phyloP scores from a whole-genome alignment of 2,888 invertebrate species.

The Eristalinus sepulchralis region DNA sequence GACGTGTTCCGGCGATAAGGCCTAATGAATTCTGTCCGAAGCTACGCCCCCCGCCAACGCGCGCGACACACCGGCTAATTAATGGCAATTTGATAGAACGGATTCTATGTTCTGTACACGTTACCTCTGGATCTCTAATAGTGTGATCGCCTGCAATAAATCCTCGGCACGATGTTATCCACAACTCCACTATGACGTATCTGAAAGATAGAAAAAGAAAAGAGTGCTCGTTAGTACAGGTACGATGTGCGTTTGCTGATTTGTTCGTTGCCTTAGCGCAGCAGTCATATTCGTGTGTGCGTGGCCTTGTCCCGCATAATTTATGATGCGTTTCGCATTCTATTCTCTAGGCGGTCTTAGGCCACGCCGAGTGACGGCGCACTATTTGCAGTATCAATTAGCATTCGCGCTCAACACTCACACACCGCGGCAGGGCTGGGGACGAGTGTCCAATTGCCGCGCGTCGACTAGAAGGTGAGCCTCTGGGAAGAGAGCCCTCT shows the following conservation, averaged over 20 bases:
- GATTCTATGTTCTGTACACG: conserved; percentile 42
- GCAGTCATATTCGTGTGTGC: conserved; percentile 58
- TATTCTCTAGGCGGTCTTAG: conserved; percentile 47
- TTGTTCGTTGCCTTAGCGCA: not conserved
- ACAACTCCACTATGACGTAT: conserved; percentile 62
- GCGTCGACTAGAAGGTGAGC: not conserved
- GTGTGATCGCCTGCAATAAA: conserved; percentile 66
- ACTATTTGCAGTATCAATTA: conserved; percentile 60
- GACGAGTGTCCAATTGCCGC: not conserved
- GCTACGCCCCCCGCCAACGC: conserved; percentile 21
- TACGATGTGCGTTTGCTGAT: conserved; percentile 8
- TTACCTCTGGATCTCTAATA: conserved; percentile 40
- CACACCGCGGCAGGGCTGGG: not conserved
- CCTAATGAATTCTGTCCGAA: conserved; percentile 60
- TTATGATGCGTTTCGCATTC: conserved; percentile 68
- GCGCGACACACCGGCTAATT: conserved; percentile 45
- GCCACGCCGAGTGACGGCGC: conserved; percentile 13
- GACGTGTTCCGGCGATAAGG: conserved; percentile 37
- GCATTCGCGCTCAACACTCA: conserved; percentile 31
- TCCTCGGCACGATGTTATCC: conserved; percentile 61
- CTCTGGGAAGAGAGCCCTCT: conserved; percentile 30
- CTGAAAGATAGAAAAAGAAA: conserved; percentile 57
- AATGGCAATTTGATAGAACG: conserved; percentile 68
- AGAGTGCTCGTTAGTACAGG: conserved; percentile 34
- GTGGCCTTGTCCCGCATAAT: conserved; percentile 69